Conservation (phyloP, 2,888 invertebrate species). For the Brachypalpus laphriformis region DNA sequence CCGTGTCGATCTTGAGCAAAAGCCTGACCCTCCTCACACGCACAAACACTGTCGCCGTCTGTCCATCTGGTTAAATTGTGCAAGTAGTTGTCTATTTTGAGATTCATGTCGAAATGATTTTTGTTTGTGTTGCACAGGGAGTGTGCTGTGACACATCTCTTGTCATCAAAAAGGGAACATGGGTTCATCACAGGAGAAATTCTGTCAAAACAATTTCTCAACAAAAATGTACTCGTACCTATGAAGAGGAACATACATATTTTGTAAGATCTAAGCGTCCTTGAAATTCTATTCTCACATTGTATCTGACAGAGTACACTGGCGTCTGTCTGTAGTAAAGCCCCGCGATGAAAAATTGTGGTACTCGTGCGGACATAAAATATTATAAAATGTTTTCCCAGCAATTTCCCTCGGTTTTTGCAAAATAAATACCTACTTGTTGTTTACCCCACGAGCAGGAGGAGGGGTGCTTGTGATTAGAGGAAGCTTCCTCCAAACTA, state of each 20-base stretch:
- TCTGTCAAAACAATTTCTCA: not conserved
- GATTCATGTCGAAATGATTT: slow-evolving; percentile 48
- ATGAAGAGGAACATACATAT: not conserved
- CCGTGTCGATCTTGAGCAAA: slow-evolving; percentile 49
- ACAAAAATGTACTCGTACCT: not conserved
- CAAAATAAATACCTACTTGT: slow-evolving; percentile 56
- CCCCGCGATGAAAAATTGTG: slow-evolving; percentile 12
- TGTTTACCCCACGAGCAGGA: slow-evolving; percentile 50
- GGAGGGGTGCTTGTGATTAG: slow-evolving; percentile 27
- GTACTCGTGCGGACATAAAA: slow-evolving; percentile 47
- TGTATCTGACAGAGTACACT: slow-evolving; percentile 23
- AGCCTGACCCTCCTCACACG: slow-evolving; percentile 65
- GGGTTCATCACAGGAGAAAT: not conserved
- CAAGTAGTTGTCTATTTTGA: slow-evolving; percentile 55
- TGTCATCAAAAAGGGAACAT: slow-evolving; percentile 29
- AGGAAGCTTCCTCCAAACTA: slow-evolving; percentile 7
- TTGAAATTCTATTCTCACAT: slow-evolving; percentile 16
- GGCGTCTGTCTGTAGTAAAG: not conserved
- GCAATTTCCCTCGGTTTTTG: slow-evolving; percentile 36
- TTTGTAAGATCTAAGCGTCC: slow-evolving; percentile 3
- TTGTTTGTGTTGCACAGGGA: slow-evolving; percentile 38
- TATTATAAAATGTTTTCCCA: slow-evolving; percentile 52
- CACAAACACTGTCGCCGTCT: not conserved
- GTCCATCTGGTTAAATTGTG: slow-evolving; percentile 34
- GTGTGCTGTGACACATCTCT: slow-evolving; percentile 31